A percentile compares a stretch with the other conserved stretches of the same genome.
Evolutionary conservation across 2,113 vertebrate genomes (phyloP).

Genomic region (Paramormyrops kingsleyae): DNA sequence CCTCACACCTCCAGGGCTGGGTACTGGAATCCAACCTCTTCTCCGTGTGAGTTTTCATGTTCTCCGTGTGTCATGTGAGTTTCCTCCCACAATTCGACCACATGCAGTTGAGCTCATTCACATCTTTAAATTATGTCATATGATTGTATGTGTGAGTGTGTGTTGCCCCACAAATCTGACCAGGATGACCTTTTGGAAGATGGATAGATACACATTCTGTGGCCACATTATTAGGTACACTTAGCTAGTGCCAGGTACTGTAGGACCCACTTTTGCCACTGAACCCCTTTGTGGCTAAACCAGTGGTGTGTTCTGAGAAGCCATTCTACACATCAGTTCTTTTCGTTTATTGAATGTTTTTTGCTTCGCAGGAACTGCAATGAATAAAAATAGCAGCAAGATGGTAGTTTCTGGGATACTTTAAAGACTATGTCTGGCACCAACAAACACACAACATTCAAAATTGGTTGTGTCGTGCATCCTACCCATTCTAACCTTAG

Average conservation of each 20-base stretch:
- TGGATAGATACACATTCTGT: not conserved
- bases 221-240: not conserved
- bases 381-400: not conserved
- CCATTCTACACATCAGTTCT: not conserved
- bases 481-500: not conserved
- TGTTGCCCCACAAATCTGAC: not conserved
- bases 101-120: not conserved
- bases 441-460: not conserved
- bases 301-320: not conserved
- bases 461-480: not conserved
- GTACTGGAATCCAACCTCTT: not conserved
- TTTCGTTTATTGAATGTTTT: not conserved
- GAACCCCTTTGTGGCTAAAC: not conserved
- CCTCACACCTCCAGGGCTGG: not conserved
- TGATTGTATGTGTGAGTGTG: not conserved
- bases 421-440: not conserved
- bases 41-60: not conserved
- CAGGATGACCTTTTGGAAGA: not conserved
- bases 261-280: not conserved
- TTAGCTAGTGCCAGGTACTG: not conserved
- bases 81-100: not conserved
- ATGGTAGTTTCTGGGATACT: not conserved
- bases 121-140: not conserved
- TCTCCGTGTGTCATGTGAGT: not conserved
- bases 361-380: not conserved